phyloP scores from a whole-genome alignment of 2,888 invertebrate genomes.

The Subacronicta megacephala region DNA sequence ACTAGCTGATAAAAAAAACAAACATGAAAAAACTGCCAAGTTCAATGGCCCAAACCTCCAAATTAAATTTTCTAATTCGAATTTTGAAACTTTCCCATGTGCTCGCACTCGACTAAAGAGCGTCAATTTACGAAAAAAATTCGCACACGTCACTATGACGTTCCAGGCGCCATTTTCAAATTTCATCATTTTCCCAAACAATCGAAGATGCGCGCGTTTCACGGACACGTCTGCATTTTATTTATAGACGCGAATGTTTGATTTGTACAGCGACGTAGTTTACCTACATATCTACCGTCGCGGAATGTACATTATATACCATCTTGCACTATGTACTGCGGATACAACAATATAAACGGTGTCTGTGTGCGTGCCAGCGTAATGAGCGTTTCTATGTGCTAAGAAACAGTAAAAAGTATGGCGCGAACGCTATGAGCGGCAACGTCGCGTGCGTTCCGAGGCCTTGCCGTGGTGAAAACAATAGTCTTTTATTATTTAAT shows the following conservation, averaged over 20 bases:
- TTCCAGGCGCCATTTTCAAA: conserved; percentile 59
- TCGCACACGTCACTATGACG: conserved; percentile 51
- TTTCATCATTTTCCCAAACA: conserved; percentile 60
- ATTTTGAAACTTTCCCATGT: conserved; percentile 36
- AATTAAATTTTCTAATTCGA: conserved; percentile 26
- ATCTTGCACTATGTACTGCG: conserved; percentile 83
- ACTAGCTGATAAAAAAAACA: neutral
- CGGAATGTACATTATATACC: conserved; percentile 86
- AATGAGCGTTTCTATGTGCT: conserved; percentile 88
- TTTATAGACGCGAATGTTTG: conserved; percentile 84
- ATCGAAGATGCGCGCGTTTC: conserved; percentile 70
- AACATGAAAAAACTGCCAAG: neutral
- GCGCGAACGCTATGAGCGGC: conserved; percentile 86
- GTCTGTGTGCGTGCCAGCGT: conserved; percentile 78
- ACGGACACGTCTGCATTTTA: conserved; percentile 81
- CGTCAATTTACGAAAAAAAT: conserved; percentile 31
- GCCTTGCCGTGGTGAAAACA: conserved; percentile 86
- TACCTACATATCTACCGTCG: conserved; percentile 85
- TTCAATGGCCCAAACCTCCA: conserved; percentile 27
- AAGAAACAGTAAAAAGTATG: conserved; percentile 91
- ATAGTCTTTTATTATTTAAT: conserved; percentile 74
- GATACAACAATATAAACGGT: conserved; percentile 83
- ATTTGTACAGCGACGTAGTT: conserved; percentile 85
- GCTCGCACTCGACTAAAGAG: conserved; percentile 28
- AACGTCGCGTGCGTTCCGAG: conserved; percentile 84